phyloP scores from a whole-genome alignment of 2,888 invertebrate genomes.

The Mylabris sibirica region DNA sequence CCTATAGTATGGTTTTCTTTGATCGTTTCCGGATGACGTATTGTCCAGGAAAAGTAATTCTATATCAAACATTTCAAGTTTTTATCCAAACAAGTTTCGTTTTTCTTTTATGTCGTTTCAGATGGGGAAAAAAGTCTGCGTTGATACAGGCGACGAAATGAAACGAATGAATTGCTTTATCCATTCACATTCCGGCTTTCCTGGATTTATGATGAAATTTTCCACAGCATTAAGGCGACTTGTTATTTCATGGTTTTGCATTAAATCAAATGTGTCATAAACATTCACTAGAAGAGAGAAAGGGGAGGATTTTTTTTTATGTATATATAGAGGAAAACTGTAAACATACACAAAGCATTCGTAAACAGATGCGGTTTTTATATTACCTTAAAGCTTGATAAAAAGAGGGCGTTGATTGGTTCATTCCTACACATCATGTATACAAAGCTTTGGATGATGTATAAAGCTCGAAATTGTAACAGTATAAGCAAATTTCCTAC shows the following conservation, averaged over 20 bases:
- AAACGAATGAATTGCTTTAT: constrained; percentile 26
- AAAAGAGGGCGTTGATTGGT: constrained; percentile 56
- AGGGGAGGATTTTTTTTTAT: constrained; percentile 1
- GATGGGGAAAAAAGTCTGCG: neutral
- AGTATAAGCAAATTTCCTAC: constrained; percentile 60
- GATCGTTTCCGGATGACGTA: constrained; percentile 25
- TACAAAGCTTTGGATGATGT: constrained; percentile 48
- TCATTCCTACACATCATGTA: constrained; percentile 55
- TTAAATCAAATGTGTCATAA: constrained; percentile 50
- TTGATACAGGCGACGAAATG: constrained; percentile 12
- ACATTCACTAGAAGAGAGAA: constrained; percentile 41
- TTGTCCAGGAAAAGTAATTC: constrained; percentile 1
- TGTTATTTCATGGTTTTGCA: constrained; percentile 42
- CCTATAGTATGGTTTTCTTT: constrained; percentile 17
- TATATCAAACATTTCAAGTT: constrained; percentile 8
- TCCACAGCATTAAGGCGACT: constrained; percentile 37
- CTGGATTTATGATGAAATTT: constrained; percentile 34
- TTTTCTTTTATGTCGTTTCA: neutral
- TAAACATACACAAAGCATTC: constrained; percentile 39
- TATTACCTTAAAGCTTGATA: constrained; percentile 52
- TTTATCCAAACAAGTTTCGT: neutral
- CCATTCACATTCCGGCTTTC: constrained; percentile 2
- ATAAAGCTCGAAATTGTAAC: constrained; percentile 55
- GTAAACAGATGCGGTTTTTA: constrained; percentile 44
- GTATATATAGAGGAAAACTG: constrained; percentile 38